A percentile compares a stretch with the other conserved stretches of the same genome.
phyloP scores from a whole-genome alignment of 2,888 invertebrate species.

The Blastobasis adustella region DNA sequence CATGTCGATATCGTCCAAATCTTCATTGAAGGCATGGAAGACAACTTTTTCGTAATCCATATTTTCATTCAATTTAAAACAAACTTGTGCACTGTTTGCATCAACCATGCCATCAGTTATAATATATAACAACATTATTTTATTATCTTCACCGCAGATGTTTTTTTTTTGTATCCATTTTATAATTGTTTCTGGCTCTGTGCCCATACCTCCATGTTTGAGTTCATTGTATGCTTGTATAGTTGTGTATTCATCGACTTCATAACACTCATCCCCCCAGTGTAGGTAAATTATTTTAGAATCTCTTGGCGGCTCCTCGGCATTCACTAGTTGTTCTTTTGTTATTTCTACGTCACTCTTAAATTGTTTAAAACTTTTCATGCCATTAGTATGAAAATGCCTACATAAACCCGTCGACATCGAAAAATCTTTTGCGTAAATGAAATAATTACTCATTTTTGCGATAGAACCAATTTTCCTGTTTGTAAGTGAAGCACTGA shows the following conservation, averaged over 20 bases:
- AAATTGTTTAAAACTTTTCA: conserved; percentile 21
- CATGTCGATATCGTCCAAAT: conserved; percentile 14
- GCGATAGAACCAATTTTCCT: not conserved
- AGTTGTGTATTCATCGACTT: conserved; percentile 20
- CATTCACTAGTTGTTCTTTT: conserved; percentile 11
- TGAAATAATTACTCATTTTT: conserved; percentile 18
- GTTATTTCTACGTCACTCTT: conserved; percentile 20
- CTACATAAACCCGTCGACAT: conserved; percentile 14
- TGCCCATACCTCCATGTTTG: conserved; percentile 2
- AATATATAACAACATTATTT: conserved; percentile 27
- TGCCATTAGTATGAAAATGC: conserved; percentile 21
- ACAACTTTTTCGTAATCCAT: conserved; percentile 27
- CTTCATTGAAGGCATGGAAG: conserved; percentile 22
- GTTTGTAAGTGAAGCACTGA: not conserved
- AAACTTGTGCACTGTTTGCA: not conserved
- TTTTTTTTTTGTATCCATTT: conserved; percentile 11
- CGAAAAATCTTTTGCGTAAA: conserved; percentile 27
- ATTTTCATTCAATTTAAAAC: conserved; percentile 20
- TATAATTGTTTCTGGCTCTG: conserved; percentile 15
- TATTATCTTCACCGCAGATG: conserved; percentile 8
- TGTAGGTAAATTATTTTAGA: conserved; percentile 26
- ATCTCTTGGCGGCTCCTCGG: conserved; percentile 11
- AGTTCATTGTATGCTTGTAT: conserved; percentile 6
- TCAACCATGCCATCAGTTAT: conserved; percentile 27
- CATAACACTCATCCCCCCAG: conserved; percentile 23